These are phyloP conservation scores for Bothrops jararaca DNA, from an alignment of 2,113 vertebrate genomes.

Conservation along the genomic window DNA sequence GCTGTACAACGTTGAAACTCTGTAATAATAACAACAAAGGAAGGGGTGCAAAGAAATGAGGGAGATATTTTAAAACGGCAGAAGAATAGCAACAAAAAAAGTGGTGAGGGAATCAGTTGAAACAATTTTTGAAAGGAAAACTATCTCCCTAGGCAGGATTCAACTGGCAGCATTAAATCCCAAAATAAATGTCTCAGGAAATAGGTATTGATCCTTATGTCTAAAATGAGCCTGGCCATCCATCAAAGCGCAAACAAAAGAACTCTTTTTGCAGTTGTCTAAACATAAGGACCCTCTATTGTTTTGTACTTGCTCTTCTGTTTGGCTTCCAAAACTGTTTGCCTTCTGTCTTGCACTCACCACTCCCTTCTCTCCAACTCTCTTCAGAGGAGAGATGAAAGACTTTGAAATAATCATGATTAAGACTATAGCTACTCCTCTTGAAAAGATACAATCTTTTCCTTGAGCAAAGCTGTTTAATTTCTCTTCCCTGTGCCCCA, in stretches of 20 bases:
- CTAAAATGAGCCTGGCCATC: slow-evolving; percentile 47
- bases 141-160: slow-evolving; percentile 21
- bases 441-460: slow-evolving; percentile 1
- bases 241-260: slow-evolving; percentile 54
- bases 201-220: slow-evolving; percentile 58
- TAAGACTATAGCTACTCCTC: slow-evolving; percentile 16
- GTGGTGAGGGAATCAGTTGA: neutral
- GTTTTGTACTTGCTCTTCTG: neutral
- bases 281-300: slow-evolving; percentile 30
- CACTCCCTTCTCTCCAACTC: neutral
- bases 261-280: slow-evolving; percentile 43
- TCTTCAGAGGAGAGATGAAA: slow-evolving; percentile 31
- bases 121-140: neutral
- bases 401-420: slow-evolving; percentile 12
- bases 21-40: slow-evolving; percentile 11
- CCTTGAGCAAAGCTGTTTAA: slow-evolving; percentile 15
- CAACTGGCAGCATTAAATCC: slow-evolving; percentile 47
- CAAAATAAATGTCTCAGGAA: slow-evolving; percentile 60
- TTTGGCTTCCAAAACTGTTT: slow-evolving; percentile 34
- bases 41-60: neutral
- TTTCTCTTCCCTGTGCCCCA: neutral
- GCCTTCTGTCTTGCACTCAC: slow-evolving; percentile 26
- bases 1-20: slow-evolving; percentile 9
- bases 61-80: slow-evolving; percentile 7
- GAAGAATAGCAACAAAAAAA: neutral